Base-by-base conservation (phyloP, 1,140 invertebrate species). In the Scaptomyza hsui region DNA sequence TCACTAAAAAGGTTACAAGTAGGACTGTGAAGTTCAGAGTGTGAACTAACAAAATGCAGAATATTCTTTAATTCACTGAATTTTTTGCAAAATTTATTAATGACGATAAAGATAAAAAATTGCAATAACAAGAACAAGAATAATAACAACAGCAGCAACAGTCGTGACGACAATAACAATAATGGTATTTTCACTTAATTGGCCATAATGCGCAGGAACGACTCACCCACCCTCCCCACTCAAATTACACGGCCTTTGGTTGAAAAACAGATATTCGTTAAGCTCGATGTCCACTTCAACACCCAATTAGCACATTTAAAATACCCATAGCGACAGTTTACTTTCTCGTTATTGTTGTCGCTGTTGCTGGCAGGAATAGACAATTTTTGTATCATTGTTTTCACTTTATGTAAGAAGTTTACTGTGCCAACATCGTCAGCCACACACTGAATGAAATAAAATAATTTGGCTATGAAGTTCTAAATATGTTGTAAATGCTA, bases 151-250 rank as follows among this genome's bases (percentile, higher is more conserved):
- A 61, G 15, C 59, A 48, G 49, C 41, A 41, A 56, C 44, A 65
- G 41, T 49, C 29, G 32, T 57, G 45, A 60, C 68, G 75, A 86
- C 81, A 85, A 86, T 85, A 88, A 86, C 76, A 88, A 86, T 81
- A 81, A 86, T 86, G 77, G 63, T 75, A 82, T 88, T 88, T 88
- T 88, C 83, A 88, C 82, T 75, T 88, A 88, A 88, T 88, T 88
- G 82, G 88, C 82, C 71, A 88, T 88, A 88, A 88, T 88, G 72
- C 78, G 72, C 75, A 88, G 75, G 63, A 75, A 72, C 60, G 67
- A 55, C 75, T 35, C 13, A 26, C 7, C 62, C 37, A 35, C 26
- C 44, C 16, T 13, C 3, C 4, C 1, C 7, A 4, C 10, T 13
- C 3, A 7, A 12, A 37, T 37, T 37, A 37, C n/a, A 37, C 32